Evolutionary conservation across 2,113 vertebrate species (phyloP), one percentile per base, ranked within the genome.

Genomic region (Mirza zaza): DNA sequence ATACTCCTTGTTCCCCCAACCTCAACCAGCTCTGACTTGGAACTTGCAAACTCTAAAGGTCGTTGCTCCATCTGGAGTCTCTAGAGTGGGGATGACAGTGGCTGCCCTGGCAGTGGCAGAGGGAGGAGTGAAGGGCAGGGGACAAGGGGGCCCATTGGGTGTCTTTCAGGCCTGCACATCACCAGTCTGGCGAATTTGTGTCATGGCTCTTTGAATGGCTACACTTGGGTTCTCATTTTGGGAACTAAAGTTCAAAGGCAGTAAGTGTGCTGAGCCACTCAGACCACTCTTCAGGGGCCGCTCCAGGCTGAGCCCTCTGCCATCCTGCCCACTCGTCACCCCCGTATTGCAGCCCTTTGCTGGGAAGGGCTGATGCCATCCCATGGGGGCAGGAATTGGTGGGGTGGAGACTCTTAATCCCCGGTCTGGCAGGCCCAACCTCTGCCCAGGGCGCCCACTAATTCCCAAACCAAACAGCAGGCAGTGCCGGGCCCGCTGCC

Each of bases 391-490:
- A 87, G 70, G 85, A 95, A 85, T 79, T 68, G 82, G 76, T n/a
- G 71, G 77, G 45, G 87, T 27, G n/a, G 63, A 95, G 59, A 68
- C 87, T 48, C n/a, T 96, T 98, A 98, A 98, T 98, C 98, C 95
- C 55, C 70, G 57, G 90, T 90, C 81, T 97, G 96, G 97, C 97
- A 87, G 67, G 95, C 59, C 91, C 36, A 70, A 90, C 80, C 92
- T 97, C 97, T 95, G 87, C 96, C 97, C 92, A 95, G 97, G 97
- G 96, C 10, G 92, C 87, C 94, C 81, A 42, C 92, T 97, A 98
- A 98, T 98, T 97, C 95, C 96, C 90, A 97, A 97, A 96, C 84
- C 88, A 96, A 98, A 97, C 96, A 98, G 97, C 96, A 94, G 97
- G 97, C 50, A 77, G 67, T 9, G 6, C 75, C 77, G 90, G 96